A percentile compares a stretch with the other conserved stretches of the same genome.
phyloP scores from a whole-genome alignment of 2,113 vertebrate genomes.

The Mirza zaza region DNA sequence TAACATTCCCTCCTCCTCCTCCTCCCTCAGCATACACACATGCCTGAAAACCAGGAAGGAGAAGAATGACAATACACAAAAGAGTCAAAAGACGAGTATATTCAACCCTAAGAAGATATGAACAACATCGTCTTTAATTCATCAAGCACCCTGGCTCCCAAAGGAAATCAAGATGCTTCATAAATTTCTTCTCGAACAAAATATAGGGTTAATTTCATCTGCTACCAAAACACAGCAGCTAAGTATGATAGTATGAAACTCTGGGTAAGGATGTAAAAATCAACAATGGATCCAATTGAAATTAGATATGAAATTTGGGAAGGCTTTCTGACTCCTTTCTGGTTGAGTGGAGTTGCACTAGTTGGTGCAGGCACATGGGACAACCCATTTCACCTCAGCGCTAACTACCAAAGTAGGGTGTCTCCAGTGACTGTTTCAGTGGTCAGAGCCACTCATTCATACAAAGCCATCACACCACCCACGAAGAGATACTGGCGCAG shows the following conservation, averaged over 20 bases:
- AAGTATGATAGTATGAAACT: conserved; percentile 54
- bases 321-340: conserved; percentile 77
- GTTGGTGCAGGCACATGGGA: conserved; percentile 18
- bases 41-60: conserved; percentile 84
- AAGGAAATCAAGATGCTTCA: conserved; percentile 76
- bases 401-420: conserved; percentile 32
- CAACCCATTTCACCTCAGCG: conserved; percentile 12
- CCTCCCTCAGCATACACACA: conserved; percentile 82
- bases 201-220: conserved; percentile 49
- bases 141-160: conserved; percentile 70
- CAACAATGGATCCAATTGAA: conserved; percentile 53
- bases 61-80: conserved; percentile 78
- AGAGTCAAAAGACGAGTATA: conserved; percentile 70
- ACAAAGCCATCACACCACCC: conserved; percentile 54
- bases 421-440: conserved; percentile 43
- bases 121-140: conserved; percentile 66
- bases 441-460: conserved; percentile 59
- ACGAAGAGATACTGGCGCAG: conserved; percentile 55
- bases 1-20: conserved; percentile 32
- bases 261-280: conserved; percentile 48
- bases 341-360: conserved; percentile 68
- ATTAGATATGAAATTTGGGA: conserved; percentile 52
- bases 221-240: conserved; percentile 66
- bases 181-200: conserved; percentile 66
- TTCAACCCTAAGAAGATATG: conserved; percentile 59